Evolutionary conservation across 2,113 vertebrate genomes (phyloP).

Genomic region (Coturnix japonica): DNA sequence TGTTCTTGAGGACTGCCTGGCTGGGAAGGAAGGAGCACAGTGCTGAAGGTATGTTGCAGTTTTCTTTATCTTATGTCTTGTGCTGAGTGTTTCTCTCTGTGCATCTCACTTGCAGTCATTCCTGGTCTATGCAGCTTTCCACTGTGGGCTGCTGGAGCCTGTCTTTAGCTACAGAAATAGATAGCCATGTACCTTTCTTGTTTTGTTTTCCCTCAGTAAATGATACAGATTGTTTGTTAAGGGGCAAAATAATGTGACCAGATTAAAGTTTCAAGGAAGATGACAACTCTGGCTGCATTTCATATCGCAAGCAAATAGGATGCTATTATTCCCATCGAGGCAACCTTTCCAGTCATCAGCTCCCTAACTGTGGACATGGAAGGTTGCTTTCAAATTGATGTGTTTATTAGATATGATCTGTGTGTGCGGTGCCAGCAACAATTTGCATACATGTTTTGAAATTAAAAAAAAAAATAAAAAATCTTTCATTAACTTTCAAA

Average conservation of each 20-base stretch:
- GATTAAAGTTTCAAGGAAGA: constrained; percentile 65
- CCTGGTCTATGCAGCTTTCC: constrained; percentile 17
- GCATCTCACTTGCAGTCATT: constrained; percentile 39
- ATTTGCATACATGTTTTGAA: constrained; percentile 42
- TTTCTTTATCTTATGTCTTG: constrained; percentile 17
- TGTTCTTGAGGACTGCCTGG: neutral
- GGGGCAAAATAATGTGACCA: neutral
- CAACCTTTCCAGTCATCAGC: neutral
- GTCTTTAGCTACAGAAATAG: constrained; percentile 24
- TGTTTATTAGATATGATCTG: constrained; percentile 20
- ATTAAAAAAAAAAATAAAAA: neutral
- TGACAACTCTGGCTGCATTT: constrained; percentile 22
- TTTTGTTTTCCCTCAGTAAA: neutral
- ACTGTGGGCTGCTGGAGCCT: neutral
- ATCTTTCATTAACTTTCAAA: constrained; percentile 51
- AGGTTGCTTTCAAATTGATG: neutral
- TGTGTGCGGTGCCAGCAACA: constrained; percentile 7
- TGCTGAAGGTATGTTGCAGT: constrained; percentile 70
- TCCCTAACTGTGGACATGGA: neutral
- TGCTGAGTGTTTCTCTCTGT: constrained; percentile 23
- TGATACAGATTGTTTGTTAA: neutral
- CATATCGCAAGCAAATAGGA: neutral
- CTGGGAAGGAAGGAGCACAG: constrained; percentile 14
- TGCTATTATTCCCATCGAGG: neutral
- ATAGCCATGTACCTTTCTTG: neutral